Conservation (phyloP, 2,113 vertebrate genomes). For the Sprattus sprattus region DNA sequence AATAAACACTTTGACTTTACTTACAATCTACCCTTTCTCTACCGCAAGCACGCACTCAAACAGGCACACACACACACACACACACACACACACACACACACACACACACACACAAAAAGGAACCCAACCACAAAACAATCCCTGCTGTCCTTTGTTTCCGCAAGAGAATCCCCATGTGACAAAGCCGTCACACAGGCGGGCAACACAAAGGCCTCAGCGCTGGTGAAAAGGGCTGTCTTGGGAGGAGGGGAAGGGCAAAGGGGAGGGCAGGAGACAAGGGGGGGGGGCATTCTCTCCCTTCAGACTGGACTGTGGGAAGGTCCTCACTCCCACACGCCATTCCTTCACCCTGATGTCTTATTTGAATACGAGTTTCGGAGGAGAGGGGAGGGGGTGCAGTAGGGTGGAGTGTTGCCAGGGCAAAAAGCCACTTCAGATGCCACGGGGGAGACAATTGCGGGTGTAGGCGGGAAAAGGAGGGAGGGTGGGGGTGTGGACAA, state of each 20-base stretch:
- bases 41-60: neutral
- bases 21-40: neutral
- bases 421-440: neutral
- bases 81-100: constrained; percentile 5
- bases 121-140: constrained; percentile 10
- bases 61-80: constrained; percentile 26
- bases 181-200: constrained; percentile 18
- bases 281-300: constrained; percentile 44
- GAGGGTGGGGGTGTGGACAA: neutral
- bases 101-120: neutral
- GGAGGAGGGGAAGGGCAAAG: neutral
- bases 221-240: neutral
- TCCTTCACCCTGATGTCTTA: constrained; percentile 57
- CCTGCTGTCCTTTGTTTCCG: constrained; percentile 28
- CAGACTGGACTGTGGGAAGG: constrained; percentile 62
- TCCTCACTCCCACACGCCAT: constrained; percentile 52
- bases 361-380: constrained; percentile 29
- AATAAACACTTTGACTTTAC: too few relatives aligned
- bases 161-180: constrained; percentile 13
- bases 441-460: neutral
- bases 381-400: constrained; percentile 31
- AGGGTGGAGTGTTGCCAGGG: neutral
- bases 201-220: constrained; percentile 1
- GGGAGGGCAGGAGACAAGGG: constrained; percentile 29
- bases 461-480: neutral